These are phyloP conservation scores for Tuberolachnus salignus DNA, from an alignment of 2,888 invertebrate genomes.

Conservation along the genomic window DNA sequence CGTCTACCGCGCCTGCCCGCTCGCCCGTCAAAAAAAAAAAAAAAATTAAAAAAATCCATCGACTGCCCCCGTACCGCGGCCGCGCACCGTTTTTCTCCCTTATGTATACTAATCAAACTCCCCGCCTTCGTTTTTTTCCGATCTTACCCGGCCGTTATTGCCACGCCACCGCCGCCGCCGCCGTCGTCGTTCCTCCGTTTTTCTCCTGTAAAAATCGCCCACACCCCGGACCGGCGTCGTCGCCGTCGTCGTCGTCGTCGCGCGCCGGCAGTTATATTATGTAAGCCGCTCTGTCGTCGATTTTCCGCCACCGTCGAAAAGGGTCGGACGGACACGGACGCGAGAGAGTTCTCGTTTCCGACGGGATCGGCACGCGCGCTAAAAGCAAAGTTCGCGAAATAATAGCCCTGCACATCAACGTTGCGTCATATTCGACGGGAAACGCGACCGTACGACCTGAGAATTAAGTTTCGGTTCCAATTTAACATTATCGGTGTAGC, in stretches of 20 bases:
- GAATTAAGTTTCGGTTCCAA: not conserved
- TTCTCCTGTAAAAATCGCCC: not conserved
- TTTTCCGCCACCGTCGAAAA: not conserved
- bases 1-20: not conserved
- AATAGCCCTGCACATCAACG: not conserved
- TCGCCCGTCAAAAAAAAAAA: slow-evolving; percentile 16
- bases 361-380: slow-evolving; percentile 8
- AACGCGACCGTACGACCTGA: slow-evolving; percentile 1
- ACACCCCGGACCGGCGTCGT: not conserved
- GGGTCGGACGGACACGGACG: too few relatives aligned
- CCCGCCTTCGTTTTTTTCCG: slow-evolving; percentile 43
- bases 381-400: slow-evolving; percentile 20
- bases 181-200: slow-evolving; percentile 28
- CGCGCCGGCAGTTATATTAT: not conserved
- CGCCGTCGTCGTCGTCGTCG: not conserved
- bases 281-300: slow-evolving; percentile 17
- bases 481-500: not conserved
- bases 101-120: slow-evolving; percentile 40
- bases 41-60: slow-evolving; percentile 2
- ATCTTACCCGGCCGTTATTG: slow-evolving; percentile 25
- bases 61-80: not conserved
- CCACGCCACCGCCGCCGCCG: too few relatives aligned
- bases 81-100: not conserved
- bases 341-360: slow-evolving; percentile 29
- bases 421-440: slow-evolving; percentile 10